Conservation (phyloP, 2,113 vertebrate species). For the Neomonachus schauinslandi region DNA sequence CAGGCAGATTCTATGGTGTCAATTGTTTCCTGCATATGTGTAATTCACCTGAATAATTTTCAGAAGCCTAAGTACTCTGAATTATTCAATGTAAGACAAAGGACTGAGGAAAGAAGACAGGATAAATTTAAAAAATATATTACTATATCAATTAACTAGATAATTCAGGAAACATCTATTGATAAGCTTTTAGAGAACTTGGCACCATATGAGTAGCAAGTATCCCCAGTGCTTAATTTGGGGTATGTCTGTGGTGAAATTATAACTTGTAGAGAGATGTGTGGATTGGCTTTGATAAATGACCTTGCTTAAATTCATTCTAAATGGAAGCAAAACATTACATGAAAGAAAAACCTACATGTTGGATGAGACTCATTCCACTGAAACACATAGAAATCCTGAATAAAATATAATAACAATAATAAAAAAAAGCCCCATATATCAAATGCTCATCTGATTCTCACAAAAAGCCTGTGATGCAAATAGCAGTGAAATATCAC, state of each 20-base stretch:
- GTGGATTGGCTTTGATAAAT: not conserved
- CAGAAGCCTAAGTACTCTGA: not conserved
- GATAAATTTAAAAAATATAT: not conserved
- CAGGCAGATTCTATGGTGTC: not conserved
- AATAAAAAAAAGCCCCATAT: not conserved
- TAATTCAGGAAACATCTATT: not conserved
- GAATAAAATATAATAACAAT: not conserved
- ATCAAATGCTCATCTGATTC: not conserved
- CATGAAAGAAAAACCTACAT: not conserved
- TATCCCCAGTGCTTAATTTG: not conserved
- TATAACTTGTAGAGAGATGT: not conserved
- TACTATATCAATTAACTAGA: not conserved
- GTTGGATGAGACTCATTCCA: not conserved
- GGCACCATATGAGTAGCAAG: not conserved
- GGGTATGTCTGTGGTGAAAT: not conserved
- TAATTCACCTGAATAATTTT: not conserved
- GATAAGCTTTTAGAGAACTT: not conserved
- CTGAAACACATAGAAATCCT: not conserved
- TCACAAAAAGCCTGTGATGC: not conserved
- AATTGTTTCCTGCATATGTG: not conserved
- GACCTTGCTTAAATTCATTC: not conserved
- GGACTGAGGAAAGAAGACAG: not conserved
- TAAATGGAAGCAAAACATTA: not conserved
- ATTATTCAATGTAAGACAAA: not conserved
- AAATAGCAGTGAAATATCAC: not conserved